Evolutionary conservation across 2,113 vertebrate genomes (phyloP).

Genomic region (Neolamprologus toae): DNA sequence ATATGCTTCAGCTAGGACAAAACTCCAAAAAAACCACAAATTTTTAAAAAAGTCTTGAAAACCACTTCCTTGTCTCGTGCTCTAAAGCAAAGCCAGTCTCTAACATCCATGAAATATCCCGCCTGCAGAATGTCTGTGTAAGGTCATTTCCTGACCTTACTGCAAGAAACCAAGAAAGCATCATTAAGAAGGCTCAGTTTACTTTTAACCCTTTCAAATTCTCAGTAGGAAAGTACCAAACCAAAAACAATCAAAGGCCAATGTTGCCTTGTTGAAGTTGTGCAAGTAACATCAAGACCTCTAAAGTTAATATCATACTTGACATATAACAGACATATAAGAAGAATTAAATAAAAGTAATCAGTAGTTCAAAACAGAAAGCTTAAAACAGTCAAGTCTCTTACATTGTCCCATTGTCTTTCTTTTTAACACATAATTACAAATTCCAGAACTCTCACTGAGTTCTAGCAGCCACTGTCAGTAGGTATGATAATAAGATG

Average conservation of each 20-base stretch:
- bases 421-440: neutral
- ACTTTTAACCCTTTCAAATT: neutral
- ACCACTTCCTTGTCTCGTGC: neutral
- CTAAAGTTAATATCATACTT: neutral
- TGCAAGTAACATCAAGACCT: neutral
- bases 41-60: neutral
- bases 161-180: neutral
- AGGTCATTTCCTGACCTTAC: neutral
- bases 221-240: neutral
- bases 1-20: neutral
- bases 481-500: slow-evolving; percentile 11
- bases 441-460: neutral
- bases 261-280: neutral
- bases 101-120: neutral
- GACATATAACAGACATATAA: neutral
- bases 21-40: accelerated
- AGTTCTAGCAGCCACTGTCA: neutral
- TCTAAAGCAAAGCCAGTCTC: neutral
- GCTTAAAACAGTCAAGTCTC: neutral
- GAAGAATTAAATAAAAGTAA: neutral
- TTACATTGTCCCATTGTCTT: neutral
- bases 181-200: neutral
- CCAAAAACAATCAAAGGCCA: neutral
- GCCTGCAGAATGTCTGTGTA: neutral
- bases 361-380: neutral